Evolutionary conservation across 2,113 vertebrate genomes (phyloP), one percentile per base, ranked within the genome.

Genomic region (Albula goreensis): DNA sequence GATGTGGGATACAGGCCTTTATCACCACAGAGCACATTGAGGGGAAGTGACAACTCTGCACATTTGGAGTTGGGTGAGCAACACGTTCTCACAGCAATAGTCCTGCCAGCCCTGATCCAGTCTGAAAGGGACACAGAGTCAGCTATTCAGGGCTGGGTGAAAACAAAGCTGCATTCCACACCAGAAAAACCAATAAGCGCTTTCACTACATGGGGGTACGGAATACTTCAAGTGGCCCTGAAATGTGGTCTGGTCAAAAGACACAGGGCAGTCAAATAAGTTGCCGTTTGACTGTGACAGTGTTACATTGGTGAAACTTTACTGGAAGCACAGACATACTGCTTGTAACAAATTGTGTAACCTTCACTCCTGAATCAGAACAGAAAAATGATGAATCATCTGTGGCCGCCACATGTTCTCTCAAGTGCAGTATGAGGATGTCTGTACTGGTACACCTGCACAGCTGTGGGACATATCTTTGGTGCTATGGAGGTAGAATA

Each of bases 1-100:
- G 90, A 92, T 90, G 53, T 89, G 89, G 87, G 82, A 86, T 4
- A 91, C 48, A 51, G 53, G 66, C 53, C 86, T 82, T 88, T 90
- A 91, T 91, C 90, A 31, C 81, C 86, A 49, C 41, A 82, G 50
- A 88, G 89, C 86, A 81, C 82, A 91, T 80, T 86, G 89, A 93
- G 89, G 86, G 89, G 86, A 92, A 93, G 89, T 7, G 90, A 90
- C 83, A 90, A 80, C 89, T 31, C 85, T 83, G 92, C 92, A 92
- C 63, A 90, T 89, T 91, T 86, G 70, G 84, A 83, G 57, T 57
- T 50, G 88, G 85, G 63, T 83, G 84, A 88, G 91, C 85, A 81
- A 57, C 84, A 84, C 83, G 50, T 88, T 86, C 84, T 85, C 88
- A 89, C 88, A 85, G 87, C 86, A 84, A 74, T 80, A 10, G 80